phyloP scores from a whole-genome alignment of 2,888 invertebrate species.

The Rotaria macrura region DNA sequence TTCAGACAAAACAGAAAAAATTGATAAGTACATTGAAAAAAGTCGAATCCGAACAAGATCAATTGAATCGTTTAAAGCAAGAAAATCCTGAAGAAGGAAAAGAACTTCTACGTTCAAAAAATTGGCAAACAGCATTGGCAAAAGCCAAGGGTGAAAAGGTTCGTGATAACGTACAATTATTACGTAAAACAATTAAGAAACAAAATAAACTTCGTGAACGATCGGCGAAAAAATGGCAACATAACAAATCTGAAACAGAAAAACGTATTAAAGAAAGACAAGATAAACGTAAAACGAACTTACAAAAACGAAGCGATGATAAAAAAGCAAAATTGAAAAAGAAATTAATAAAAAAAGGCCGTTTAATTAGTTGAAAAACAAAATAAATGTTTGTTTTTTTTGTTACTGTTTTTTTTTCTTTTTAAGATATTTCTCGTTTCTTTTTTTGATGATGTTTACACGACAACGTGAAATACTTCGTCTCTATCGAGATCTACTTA shows the following conservation, averaged over 20 bases:
- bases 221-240: constrained; percentile 29
- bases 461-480: background rate
- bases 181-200: constrained; percentile 28
- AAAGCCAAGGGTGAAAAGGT: constrained; percentile 29
- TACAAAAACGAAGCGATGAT: constrained; percentile 30
- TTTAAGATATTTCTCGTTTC: background rate
- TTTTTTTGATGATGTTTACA: too few species aligned
- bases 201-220: constrained; percentile 25
- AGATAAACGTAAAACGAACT: constrained; percentile 27
- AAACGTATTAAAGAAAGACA: constrained; percentile 22
- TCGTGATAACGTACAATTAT: constrained; percentile 24
- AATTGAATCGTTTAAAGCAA: background rate
- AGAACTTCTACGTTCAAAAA: constrained; percentile 18
- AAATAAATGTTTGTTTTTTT: background rate
- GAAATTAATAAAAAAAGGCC: constrained; percentile 28
- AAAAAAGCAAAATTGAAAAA: constrained; percentile 31
- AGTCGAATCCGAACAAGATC: background rate
- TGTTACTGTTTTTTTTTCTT: background rate
- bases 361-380: background rate
- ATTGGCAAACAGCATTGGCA: constrained; percentile 27
- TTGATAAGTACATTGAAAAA: background rate
- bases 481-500: background rate
- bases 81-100: constrained; percentile 28
- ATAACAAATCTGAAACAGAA: background rate
- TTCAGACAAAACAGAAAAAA: background rate